These are phyloP conservation scores for Onychomys torridus DNA, from an alignment of 2,797 vertebrate genomes.

Conservation along the genomic window DNA sequence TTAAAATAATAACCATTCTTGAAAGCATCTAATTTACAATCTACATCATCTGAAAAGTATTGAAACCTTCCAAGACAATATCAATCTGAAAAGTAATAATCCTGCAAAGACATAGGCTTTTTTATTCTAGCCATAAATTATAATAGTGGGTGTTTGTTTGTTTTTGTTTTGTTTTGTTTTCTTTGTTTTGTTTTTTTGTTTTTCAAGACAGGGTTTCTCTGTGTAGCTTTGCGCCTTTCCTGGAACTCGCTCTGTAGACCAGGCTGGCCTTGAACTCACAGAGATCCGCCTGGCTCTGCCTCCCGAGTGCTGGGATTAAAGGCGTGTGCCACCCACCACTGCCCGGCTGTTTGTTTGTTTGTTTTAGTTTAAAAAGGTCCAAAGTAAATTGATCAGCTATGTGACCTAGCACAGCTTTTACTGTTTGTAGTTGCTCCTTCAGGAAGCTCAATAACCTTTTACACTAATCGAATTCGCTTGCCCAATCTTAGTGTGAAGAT, in stretches of 20 bases:
- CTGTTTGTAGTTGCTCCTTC: not conserved
- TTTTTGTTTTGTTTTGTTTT: no score
- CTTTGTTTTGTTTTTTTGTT: no score
- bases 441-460: not conserved
- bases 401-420: not conserved
- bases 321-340: no score
- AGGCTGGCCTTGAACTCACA: no score
- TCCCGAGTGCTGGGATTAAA: no score
- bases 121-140: not conserved
- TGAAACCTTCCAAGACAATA: not conserved
- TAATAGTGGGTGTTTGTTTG: no score
- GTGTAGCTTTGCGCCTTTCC: no score
- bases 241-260: no score
- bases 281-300: no score
- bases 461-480: constrained; percentile 41
- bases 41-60: not conserved
- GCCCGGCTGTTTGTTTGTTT: no score
- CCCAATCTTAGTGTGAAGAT: constrained; percentile 20
- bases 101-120: not conserved
- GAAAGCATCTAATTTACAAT: constrained; percentile 20
- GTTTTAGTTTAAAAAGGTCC: not conserved
- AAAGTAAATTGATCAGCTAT: not conserved
- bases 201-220: no score
- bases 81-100: not conserved
- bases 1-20: constrained; percentile 15